These are phyloP conservation scores for Vulpes vulpes DNA, from an alignment of 2,113 vertebrate species.

Conservation along the genomic window DNA sequence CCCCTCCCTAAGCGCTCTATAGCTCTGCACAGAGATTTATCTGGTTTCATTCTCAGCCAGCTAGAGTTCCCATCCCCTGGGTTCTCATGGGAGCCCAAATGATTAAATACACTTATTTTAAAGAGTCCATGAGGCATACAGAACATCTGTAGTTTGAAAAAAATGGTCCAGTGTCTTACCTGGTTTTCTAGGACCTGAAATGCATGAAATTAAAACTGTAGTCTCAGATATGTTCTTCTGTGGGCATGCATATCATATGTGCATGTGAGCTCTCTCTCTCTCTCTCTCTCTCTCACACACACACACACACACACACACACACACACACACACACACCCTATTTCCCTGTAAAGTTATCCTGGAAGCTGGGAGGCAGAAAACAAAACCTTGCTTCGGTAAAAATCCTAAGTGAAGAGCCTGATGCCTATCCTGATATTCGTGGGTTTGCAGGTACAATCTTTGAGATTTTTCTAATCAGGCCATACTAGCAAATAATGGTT, in stretches of 20 bases:
- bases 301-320: too few relatives aligned
- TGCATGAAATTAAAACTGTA: neutral
- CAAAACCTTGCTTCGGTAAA: neutral
- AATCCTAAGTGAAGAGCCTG: neutral
- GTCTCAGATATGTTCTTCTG: neutral
- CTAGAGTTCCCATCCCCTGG: neutral
- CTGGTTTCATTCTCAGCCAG: neutral
- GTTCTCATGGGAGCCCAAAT: neutral
- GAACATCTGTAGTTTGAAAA: constrained; percentile 52
- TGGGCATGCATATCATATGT: too few relatives aligned
- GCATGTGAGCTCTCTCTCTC: too few relatives aligned
- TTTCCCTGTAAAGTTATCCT: neutral
- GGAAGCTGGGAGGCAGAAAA: neutral
- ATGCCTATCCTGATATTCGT: neutral
- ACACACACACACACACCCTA: too few relatives aligned
- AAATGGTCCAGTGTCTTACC: neutral
- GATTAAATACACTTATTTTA: constrained; percentile 21
- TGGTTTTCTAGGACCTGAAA: neutral
- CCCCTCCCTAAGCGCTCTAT: neutral
- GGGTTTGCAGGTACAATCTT: neutral
- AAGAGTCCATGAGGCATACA: neutral
- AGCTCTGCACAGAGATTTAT: neutral
- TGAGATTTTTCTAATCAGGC: constrained; percentile 29
- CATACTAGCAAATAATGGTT: constrained; percentile 27
- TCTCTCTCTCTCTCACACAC: too few relatives aligned